Conservation (phyloP, 2,797 vertebrate species). For the Lophotriccus pileatus region DNA sequence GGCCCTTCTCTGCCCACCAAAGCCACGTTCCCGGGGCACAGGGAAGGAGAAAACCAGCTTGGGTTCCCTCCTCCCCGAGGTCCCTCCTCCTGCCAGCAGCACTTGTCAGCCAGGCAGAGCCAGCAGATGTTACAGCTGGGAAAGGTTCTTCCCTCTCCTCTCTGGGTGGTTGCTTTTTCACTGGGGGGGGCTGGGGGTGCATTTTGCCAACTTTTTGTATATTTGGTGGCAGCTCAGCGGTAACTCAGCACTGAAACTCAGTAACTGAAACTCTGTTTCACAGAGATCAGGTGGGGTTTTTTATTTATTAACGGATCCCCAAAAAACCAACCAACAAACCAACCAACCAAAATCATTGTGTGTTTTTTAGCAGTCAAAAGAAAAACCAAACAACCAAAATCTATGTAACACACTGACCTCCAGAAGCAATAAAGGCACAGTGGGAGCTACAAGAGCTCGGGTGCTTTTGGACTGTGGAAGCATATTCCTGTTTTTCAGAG, state of each 20-base stretch:
- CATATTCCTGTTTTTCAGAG: not conserved
- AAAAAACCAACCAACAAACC: not conserved
- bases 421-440: constrained; percentile 44
- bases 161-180: not conserved
- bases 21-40: not conserved
- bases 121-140: constrained; percentile 22
- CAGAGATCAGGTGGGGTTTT: not conserved
- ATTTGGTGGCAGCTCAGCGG: constrained; percentile 34
- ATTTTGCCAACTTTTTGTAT: not conserved
- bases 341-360: not conserved
- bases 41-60: not conserved
- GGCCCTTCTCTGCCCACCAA: not conserved
- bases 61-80: not conserved
- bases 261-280: not conserved
- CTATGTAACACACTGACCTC: constrained; percentile 32
- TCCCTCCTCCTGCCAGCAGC: constrained; percentile 18
- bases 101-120: constrained; percentile 2
- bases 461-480: not conserved
- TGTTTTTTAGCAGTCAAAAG: constrained; percentile 7
- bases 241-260: not conserved
- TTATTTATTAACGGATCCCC: not conserved
- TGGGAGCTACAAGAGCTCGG: not conserved
- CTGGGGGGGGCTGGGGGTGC: not conserved
- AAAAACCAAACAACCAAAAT: not conserved
- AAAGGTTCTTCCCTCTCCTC: not conserved